Percentiles rank a stretch among this genome's conserved stretches.
Conservation (phyloP, 2,113 vertebrate species). For the Apaloderma vittatum region DNA sequence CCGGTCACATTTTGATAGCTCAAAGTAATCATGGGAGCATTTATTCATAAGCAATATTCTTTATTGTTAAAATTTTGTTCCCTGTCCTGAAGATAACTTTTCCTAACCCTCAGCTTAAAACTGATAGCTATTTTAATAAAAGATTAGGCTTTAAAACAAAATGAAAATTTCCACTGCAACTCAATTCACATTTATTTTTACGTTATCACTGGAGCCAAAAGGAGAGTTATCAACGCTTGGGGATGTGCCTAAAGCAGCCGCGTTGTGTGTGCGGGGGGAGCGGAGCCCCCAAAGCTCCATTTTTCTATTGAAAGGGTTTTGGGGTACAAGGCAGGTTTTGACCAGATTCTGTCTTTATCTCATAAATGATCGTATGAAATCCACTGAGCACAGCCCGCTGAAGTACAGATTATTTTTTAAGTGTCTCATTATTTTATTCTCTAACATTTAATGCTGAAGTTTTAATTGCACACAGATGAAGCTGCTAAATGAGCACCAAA, state of each 20-base stretch:
- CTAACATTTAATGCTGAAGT: constrained; percentile 89
- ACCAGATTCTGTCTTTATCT: constrained; percentile 42
- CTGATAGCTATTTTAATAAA: constrained; percentile 16
- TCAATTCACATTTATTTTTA: constrained; percentile 26
- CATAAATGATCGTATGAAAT: constrained; percentile 27
- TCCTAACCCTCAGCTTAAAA: background rate
- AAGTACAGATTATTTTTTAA: constrained; percentile 92
- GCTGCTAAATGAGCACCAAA: constrained; percentile 86
- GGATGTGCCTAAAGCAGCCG: background rate
- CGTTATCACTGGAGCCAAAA: background rate
- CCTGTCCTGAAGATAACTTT: constrained; percentile 42
- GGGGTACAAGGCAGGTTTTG: background rate
- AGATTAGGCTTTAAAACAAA: constrained; percentile 29
- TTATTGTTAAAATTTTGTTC: constrained; percentile 18
- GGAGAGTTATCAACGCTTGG: background rate
- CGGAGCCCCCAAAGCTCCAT: background rate
- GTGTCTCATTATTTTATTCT: constrained; percentile 94
- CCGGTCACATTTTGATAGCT: background rate
- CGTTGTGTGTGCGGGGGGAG: background rate
- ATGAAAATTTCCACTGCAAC: background rate
- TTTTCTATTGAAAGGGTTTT: background rate
- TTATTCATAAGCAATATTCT: background rate
- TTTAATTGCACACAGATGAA: constrained; percentile 85
- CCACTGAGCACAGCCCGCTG: constrained; percentile 79
- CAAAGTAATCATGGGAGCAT: background rate